Base-by-base conservation (phyloP, 2,888 invertebrate species). In the Latheticus oryzae region DNA sequence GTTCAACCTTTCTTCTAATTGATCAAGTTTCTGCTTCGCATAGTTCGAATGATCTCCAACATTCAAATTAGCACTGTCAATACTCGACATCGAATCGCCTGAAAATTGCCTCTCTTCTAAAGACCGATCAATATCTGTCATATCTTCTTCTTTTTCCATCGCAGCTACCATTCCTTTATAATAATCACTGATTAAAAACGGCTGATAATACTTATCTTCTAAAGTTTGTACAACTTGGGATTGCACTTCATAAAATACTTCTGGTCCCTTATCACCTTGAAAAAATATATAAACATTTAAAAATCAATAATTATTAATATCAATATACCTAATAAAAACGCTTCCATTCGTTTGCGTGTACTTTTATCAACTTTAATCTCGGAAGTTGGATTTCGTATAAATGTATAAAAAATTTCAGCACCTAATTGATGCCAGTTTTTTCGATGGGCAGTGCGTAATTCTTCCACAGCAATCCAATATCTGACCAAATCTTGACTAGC, bases 341-440 rank as follows among this genome's bases (percentile, higher is more conserved):
- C 85, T 75, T 95, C 95, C 87, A 95, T 94, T 62, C 89, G 83
- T 76, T 93, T 93, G 50, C 91, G 84, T 3, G 88, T 87, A 42
- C 85, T 85, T 80, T 89, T 93, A 72, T 92, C 91, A 30, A 92
- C 88, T 80, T 90, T 90, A 58, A 93, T 88, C 73, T 89, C 90
- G 0, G 90, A 89, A 58, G 88, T 88, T 1, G 90, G 89, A 40
- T 89, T 90, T 62, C 90, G 83, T 58, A 95, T 90, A 70, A 91
- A 94, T 2, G 91, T 92, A 73, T 94, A 93, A 79, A 92, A 95
- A 70, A 95, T 91, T 78, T 95, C 94, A n/a, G 92, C 91, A 5
- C 91, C 95, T 16, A 93, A 79, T 70, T 94, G 91, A 78, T 95
- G 93, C 85, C 90, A 90, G 64, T 85, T 85, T 58, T 87, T 87